Percentiles rank a stretch among this genome's conserved stretches.
These are phyloP conservation scores for Myopa tessellatipennis DNA, from an alignment of 2,888 invertebrate genomes.

Conservation along the genomic window DNA sequence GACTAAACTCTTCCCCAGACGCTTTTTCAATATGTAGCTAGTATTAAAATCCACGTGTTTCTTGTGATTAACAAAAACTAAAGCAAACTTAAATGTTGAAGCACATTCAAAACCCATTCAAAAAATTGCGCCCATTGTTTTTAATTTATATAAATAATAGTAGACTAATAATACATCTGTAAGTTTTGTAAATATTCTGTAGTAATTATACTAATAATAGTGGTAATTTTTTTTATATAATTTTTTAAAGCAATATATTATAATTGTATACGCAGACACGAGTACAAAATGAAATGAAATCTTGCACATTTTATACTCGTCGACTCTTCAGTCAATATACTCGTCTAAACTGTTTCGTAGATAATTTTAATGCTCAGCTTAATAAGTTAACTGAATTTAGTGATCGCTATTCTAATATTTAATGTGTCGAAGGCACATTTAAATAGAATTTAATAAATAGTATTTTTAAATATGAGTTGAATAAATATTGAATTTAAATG, in stretches of 20 bases:
- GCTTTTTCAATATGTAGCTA: not conserved
- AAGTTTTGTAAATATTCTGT: conserved; percentile 13
- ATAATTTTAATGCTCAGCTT: not conserved
- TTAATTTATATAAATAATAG: not conserved
- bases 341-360: not conserved
- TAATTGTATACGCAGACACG: conserved; percentile 2
- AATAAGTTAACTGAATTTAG: conserved; percentile 7
- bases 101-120: not conserved
- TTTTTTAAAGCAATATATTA: conserved; percentile 18
- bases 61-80: conserved; percentile 23
- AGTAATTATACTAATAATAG: not conserved
- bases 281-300: not conserved
- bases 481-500: conserved; percentile 3
- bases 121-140: not conserved
- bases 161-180: not conserved
- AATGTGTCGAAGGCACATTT: not conserved
- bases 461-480: not conserved
- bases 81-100: not conserved
- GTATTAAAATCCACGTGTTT: not conserved
- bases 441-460: not conserved
- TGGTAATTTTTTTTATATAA: conserved; percentile 19
- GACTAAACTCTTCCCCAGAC: conserved; percentile 53
- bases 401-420: not conserved
- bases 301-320: not conserved
- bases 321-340: conserved; percentile 32